Base-by-base conservation (phyloP, 2,113 vertebrate species). In the Malurus melanocephalus region DNA sequence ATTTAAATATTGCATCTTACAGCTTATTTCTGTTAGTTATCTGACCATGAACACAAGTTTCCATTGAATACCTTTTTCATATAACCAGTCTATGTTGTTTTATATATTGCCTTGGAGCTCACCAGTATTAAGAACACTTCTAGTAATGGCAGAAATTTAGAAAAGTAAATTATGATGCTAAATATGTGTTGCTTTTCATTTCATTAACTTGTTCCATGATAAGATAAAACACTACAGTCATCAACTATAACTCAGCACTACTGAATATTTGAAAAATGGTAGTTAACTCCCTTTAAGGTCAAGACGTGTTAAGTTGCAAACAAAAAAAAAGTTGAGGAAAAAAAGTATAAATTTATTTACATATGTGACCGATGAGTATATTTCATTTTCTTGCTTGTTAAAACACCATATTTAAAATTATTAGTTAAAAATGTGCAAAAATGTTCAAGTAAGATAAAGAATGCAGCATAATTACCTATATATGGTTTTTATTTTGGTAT, bases 1-100 rank as follows among this genome's bases (percentile, higher is more conserved):
- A 52, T 92, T 95, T 85, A 83, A 93, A 60, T 91, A 77, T 66
- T 93, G 32, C 69, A 92, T 74, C 67, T 56, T 72, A 45, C 62
- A 91, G 88, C 66, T 84, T 84, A 38, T 87, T 80, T 94, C 88
- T 82, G 42, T 86, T 80, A 95, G 46, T 56, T 81, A 61, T 24
- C 81, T 85, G 81, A 91, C 77, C 80, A 85, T 76, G 56, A 93
- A 33, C 56, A 69, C 61, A 77, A 90, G 49, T 86, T 94, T 90
- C 72, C 88, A 89, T 95, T 87, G 69, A 94, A 93, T 81, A 89
- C 27, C 14, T 46, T 80, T 93, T 77, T 89, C n/a, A 1, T 93
- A 93, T 91, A 94, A 93, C 80, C 92, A 96, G 92, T 95, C 91
- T 94, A 93, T 96, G 93, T 95, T 95, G 94, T 92, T 96, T 95